Percentiles rank a stretch among this genome's conserved stretches.
Conservation (phyloP, 2,797 vertebrate species). For the Knipowitschia caucasica region DNA sequence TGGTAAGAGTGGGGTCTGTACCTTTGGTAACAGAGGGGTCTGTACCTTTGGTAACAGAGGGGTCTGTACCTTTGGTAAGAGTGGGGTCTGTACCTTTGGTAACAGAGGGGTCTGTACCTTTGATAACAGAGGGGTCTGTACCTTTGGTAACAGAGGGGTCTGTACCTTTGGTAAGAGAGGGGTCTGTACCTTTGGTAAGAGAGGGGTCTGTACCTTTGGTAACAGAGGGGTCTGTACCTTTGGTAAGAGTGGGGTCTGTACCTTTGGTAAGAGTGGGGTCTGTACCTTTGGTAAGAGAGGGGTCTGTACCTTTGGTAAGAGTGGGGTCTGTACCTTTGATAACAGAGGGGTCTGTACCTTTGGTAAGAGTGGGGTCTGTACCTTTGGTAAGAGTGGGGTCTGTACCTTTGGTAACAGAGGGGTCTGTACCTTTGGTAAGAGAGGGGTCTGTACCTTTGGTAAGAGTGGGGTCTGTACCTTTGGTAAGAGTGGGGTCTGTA, state of each 20-base stretch:
- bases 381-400: conserved; percentile 69
- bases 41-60: background rate
- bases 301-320: conserved; percentile 72
- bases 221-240: conserved; percentile 54
- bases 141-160: background rate
- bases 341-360: too few species aligned
- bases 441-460: conserved; percentile 68
- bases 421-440: background rate
- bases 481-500: conserved; percentile 36
- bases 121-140: conserved; percentile 53
- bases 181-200: conserved; percentile 36
- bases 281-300: conserved; percentile 10
- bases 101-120: conserved; percentile 69
- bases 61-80: conserved; percentile 72
- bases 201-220: conserved; percentile 68
- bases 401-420: too few species aligned
- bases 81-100: conserved; percentile 42
- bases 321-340: conserved; percentile 62
- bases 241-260: conserved; percentile 36
- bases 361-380: conserved; percentile 36
- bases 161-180: conserved; percentile 71
- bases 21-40: too few species aligned
- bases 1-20: conserved; percentile 56
- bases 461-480: conserved; percentile 54
- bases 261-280: conserved; percentile 69